Evolutionary conservation across 2,113 vertebrate species (phyloP).

Genomic region (Phylloscopus trochiloides): DNA sequence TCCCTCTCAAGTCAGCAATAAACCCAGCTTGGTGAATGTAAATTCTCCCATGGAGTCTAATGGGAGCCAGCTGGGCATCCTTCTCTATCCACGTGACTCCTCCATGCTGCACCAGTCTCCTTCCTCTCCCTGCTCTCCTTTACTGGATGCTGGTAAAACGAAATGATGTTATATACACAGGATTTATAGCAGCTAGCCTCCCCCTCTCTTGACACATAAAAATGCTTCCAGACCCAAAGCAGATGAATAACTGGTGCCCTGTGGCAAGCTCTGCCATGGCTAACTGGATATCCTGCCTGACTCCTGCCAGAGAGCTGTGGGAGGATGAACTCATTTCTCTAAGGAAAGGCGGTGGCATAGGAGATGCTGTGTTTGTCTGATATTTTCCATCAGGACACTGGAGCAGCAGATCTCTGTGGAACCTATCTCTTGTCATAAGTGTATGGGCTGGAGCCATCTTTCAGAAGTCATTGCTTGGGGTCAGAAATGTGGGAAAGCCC

Average conservation of each 20-base stretch:
- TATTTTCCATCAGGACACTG: neutral
- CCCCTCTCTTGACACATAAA: neutral
- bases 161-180: neutral
- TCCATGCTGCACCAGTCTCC: neutral
- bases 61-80: conserved; percentile 23
- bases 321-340: neutral
- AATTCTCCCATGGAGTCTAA: neutral
- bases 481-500: neutral
- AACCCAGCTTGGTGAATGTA: neutral
- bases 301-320: neutral
- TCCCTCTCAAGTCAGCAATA: neutral
- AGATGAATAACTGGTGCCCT: neutral
- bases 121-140: neutral
- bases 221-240: neutral
- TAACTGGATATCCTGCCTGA: neutral
- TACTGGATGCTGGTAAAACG: neutral
- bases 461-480: neutral
- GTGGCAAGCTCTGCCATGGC: neutral
- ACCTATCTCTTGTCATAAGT: neutral
- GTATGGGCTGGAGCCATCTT: fast-evolving
- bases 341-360: neutral
- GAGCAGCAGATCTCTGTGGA: neutral
- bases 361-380: fast-evolving
- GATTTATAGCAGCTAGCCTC: neutral
- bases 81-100: neutral